A percentile compares a stretch with the other conserved stretches of the same genome.
These are phyloP conservation scores for Myanophis thanlyinensis DNA, from an alignment of 2,113 vertebrate genomes.

Conservation along the genomic window DNA sequence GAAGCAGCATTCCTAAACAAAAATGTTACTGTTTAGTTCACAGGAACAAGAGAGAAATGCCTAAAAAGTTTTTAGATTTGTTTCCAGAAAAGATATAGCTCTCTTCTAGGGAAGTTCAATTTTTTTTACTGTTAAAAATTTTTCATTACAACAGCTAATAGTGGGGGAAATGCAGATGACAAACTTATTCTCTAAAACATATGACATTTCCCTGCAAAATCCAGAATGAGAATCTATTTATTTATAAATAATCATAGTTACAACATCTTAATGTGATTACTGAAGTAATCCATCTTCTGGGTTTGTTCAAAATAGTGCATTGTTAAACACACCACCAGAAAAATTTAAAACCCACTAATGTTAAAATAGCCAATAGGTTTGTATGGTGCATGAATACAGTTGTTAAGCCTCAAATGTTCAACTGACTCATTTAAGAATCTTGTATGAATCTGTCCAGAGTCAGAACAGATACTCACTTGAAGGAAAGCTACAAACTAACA, in stretches of 20 bases:
- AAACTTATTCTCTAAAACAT: rapidly evolving
- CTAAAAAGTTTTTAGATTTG: neutral
- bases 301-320: neutral
- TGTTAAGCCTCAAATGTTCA: neutral
- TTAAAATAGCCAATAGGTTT: neutral
- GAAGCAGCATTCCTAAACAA: neutral
- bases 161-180: neutral
- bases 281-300: neutral
- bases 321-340: neutral
- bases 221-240: neutral
- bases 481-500: neutral
- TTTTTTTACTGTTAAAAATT: neutral
- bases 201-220: neutral
- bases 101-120: neutral
- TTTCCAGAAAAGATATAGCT: neutral
- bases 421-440: neutral
- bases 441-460: neutral
- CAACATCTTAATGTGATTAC: neutral
- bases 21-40: neutral
- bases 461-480: neutral
- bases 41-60: neutral
- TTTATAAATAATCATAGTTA: neutral
- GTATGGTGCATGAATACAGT: neutral
- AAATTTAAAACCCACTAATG: neutral
- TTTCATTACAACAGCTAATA: neutral